These are phyloP conservation scores for Drosophila birchii DNA, from an alignment of 2,888 invertebrate genomes.

Conservation along the genomic window DNA sequence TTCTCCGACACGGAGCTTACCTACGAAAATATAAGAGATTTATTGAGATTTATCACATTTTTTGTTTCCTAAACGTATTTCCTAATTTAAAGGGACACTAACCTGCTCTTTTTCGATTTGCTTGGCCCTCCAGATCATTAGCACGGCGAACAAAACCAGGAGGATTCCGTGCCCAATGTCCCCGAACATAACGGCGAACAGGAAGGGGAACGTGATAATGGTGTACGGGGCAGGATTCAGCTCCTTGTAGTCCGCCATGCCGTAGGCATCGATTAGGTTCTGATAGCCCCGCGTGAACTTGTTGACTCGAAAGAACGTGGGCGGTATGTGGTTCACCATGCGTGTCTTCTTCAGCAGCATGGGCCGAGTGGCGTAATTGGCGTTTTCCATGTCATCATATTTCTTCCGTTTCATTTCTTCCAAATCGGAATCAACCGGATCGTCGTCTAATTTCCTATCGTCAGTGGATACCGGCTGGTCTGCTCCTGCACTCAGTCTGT, in stretches of 20 bases:
- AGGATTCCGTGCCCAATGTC: conserved; percentile 96
- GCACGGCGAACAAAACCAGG: conserved; percentile 91
- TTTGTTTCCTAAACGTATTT: too few relatives aligned
- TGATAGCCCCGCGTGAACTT: conserved; percentile 94
- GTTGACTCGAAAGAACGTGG: conserved; percentile 95
- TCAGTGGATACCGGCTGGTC: not conserved
- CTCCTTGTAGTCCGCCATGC: conserved; percentile 96
- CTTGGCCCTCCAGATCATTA: conserved; percentile 93
- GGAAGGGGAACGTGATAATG: conserved; percentile 96
- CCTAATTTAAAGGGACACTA: not conserved
- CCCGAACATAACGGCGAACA: conserved; percentile 98
- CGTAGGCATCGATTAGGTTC: conserved; percentile 94
- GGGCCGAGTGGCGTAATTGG: conserved; percentile 87
- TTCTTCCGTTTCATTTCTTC: not conserved
- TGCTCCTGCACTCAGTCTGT: conserved; percentile 9
- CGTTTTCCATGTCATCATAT: not conserved
- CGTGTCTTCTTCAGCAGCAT: conserved; percentile 86
- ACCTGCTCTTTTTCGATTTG: conserved; percentile 86
- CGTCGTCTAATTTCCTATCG: not conserved
- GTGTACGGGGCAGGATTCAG: conserved; percentile 95
- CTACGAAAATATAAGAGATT: not conserved
- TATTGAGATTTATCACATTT: not conserved
- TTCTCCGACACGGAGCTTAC: conserved; percentile 85
- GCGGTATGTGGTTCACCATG: conserved; percentile 80
- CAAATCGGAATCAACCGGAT: not conserved